phyloP scores from a whole-genome alignment of 2,888 invertebrate species.

The Cyrtodaria siliqua region DNA sequence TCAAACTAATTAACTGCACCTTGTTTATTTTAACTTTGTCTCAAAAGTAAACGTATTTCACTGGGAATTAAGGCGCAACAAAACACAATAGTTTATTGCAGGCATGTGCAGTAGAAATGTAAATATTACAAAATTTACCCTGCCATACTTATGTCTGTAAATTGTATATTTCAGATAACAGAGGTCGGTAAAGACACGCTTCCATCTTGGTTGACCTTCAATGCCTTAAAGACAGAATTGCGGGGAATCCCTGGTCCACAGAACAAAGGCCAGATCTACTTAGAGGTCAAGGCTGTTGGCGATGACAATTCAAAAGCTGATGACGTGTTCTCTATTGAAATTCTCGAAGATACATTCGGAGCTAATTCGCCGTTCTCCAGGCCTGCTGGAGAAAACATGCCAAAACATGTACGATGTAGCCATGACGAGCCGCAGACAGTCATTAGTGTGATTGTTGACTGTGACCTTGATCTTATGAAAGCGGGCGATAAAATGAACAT shows the following conservation, averaged over 20 bases:
- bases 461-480: conserved; percentile 89
- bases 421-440: conserved; percentile 88
- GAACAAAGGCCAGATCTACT: conserved; percentile 89
- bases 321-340: conserved; percentile 90
- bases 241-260: conserved; percentile 90
- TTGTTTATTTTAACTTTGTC: no score
- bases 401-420: conserved; percentile 79
- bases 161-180: conserved; percentile 73
- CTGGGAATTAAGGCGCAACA: no score
- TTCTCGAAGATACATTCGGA: conserved; percentile 84
- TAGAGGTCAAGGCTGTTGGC: conserved; percentile 84
- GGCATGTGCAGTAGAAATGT: no score
- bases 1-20: no score
- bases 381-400: conserved; percentile 67
- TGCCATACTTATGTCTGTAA: no score
- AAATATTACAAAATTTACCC: no score
- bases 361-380: conserved; percentile 51
- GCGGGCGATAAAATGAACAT: conserved; percentile 88
- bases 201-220: conserved; percentile 88
- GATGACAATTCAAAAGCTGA: conserved; percentile 86
- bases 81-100: no score
- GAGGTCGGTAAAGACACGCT: conserved; percentile 75
- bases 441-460: conserved; percentile 90
- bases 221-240: conserved; percentile 90
- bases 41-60: no score